phyloP scores from a whole-genome alignment of 2,113 vertebrate species.

The Percina caprodes region DNA sequence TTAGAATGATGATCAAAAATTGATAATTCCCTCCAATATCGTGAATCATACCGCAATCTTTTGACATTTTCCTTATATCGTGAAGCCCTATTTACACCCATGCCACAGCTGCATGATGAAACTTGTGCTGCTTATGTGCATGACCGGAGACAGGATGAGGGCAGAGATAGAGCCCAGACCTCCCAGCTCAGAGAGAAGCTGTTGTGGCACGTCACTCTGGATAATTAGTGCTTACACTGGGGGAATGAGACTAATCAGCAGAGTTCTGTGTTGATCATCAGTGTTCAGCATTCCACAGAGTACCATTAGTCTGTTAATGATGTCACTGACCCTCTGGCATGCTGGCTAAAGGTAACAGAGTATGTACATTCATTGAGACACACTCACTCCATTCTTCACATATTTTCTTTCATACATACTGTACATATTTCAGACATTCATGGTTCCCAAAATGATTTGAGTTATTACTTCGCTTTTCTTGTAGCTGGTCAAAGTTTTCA shows the following conservation, averaged over 20 bases:
- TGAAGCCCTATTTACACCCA: background rate
- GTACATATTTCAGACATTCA: background rate
- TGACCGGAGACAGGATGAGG: constrained; percentile 32
- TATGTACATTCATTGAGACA: background rate
- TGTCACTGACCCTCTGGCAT: constrained; percentile 59
- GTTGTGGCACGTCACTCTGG: constrained; percentile 54
- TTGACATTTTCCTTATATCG: too few species aligned
- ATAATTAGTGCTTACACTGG: constrained; percentile 73
- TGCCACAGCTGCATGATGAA: constrained; percentile 6
- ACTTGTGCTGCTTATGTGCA: constrained; percentile 24
- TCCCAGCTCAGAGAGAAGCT: constrained; percentile 31
- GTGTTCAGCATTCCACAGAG: constrained; percentile 56
- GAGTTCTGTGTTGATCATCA: constrained; percentile 66
- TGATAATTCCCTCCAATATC: too few species aligned
- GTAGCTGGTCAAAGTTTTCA: background rate
- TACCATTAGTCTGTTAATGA: constrained; percentile 68
- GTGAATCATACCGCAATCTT: too few species aligned
- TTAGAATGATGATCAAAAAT: too few species aligned
- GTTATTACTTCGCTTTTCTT: background rate
- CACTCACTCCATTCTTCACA: background rate
- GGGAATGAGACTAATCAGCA: constrained; percentile 72
- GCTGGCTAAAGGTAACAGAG: constrained; percentile 39
- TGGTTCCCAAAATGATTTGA: background rate
- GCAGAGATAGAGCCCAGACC: constrained; percentile 27
- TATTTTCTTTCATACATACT: background rate